phyloP scores from a whole-genome alignment of 2,888 invertebrate genomes.

The Glaucopsyche alexis region DNA sequence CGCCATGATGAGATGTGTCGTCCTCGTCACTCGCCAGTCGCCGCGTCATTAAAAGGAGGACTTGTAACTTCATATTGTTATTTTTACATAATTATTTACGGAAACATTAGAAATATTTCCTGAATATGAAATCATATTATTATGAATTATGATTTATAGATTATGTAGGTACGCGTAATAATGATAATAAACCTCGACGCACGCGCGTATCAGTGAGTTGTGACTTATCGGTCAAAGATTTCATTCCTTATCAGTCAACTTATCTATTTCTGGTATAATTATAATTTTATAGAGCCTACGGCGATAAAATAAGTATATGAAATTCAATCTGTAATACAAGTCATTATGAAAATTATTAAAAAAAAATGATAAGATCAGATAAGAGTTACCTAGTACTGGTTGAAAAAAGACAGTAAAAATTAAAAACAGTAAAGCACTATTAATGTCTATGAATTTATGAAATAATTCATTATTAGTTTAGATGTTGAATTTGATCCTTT shows the following conservation, averaged over 20 bases:
- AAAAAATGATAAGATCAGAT: background rate
- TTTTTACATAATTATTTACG: no score
- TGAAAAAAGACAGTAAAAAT: no score
- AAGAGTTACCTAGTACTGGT: background rate
- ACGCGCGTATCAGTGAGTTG: background rate
- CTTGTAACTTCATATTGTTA: no score
- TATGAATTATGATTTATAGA: constrained; percentile 1
- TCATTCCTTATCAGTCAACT: background rate
- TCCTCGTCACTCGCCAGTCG: no score
- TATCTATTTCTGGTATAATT: constrained; percentile 5
- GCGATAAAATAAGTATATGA: background rate
- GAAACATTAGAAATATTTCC: constrained; percentile 5
- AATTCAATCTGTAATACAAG: constrained; percentile 5
- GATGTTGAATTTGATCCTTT: no score
- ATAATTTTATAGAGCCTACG: background rate
- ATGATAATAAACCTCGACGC: background rate
- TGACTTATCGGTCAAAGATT: constrained; percentile 12
- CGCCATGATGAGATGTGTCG: no score
- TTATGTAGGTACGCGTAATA: background rate
- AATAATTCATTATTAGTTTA: no score
- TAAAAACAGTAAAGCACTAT: no score
- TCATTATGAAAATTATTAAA: background rate
- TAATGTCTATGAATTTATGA: no score
- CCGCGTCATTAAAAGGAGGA: no score
- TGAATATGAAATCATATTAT: background rate